Conservation (phyloP, 2,888 invertebrate genomes). For the Polyommatus icarus region DNA sequence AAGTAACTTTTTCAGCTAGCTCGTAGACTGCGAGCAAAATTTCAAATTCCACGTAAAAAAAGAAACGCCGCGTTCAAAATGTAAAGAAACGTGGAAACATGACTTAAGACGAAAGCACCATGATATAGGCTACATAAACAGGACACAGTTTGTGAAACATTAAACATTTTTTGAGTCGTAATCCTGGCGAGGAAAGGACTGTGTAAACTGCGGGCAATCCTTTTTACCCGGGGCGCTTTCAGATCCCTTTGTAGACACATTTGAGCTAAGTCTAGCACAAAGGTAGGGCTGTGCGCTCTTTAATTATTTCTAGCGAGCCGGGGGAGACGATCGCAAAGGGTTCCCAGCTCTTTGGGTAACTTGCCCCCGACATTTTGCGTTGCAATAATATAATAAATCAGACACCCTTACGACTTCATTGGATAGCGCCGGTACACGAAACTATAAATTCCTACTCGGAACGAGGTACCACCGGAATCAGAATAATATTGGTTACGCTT, state of each 20-base stretch:
- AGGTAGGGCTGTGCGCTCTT: conserved; percentile 61
- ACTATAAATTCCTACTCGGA: conserved; percentile 25
- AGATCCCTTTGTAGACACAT: conserved; percentile 60
- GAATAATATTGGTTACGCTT: not conserved
- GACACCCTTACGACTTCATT: conserved; percentile 31
- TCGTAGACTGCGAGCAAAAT: not conserved
- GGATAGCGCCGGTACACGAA: conserved; percentile 1
- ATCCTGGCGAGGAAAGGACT: conserved; percentile 47
- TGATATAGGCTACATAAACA: conserved; percentile 32
- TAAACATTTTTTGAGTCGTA: conserved; percentile 43
- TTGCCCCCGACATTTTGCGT: conserved; percentile 42
- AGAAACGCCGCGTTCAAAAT: not conserved
- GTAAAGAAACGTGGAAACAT: not conserved
- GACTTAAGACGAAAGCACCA: not conserved
- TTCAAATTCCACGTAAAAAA: not conserved
- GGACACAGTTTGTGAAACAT: conserved; percentile 33
- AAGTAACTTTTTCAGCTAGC: no score
- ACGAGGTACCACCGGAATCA: not conserved
- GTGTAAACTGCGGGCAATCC: conserved; percentile 56
- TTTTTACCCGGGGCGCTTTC: conserved; percentile 63
- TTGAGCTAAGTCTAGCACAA: conserved; percentile 61
- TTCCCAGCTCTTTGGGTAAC: conserved; percentile 44
- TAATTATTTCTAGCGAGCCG: conserved; percentile 66
- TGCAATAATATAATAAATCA: conserved; percentile 38
- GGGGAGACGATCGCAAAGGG: conserved; percentile 51